phyloP scores from a whole-genome alignment of 2,113 vertebrate genomes.

The Anoplopoma fimbria region DNA sequence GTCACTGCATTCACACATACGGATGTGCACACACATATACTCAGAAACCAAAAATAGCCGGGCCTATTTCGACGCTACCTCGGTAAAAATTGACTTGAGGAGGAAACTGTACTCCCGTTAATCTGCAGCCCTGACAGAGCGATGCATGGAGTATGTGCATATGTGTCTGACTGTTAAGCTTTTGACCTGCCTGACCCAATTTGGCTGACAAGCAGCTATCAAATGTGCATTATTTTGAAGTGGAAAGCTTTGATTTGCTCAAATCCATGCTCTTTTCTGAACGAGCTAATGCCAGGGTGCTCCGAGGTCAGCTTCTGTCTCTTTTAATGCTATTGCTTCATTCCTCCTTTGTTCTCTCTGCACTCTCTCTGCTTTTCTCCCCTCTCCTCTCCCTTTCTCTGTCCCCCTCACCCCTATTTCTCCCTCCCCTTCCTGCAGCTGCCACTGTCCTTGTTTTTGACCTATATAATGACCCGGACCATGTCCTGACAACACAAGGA shows the following conservation, averaged over 20 bases:
- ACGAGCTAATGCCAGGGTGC: slow-evolving; percentile 48
- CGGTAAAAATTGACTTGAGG: slow-evolving; percentile 35
- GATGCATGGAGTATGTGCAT: not conserved
- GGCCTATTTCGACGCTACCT: slow-evolving; percentile 8
- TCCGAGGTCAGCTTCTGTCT: slow-evolving; percentile 49
- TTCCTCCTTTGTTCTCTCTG: slow-evolving; percentile 44
- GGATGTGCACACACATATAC: slow-evolving; percentile 14
- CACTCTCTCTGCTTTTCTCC: slow-evolving; percentile 10
- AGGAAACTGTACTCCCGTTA: slow-evolving; percentile 37
- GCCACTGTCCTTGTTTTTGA: slow-evolving; percentile 66
- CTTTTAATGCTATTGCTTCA: slow-evolving; percentile 55
- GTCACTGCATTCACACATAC: slow-evolving; percentile 10
- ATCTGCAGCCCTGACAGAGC: slow-evolving; percentile 30
- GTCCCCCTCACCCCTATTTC: slow-evolving; percentile 6
- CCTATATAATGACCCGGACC: slow-evolving; percentile 68
- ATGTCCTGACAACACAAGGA: slow-evolving; percentile 52
- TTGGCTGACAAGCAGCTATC: slow-evolving; percentile 39
- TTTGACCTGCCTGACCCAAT: slow-evolving; percentile 32
- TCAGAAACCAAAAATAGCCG: slow-evolving; percentile 33
- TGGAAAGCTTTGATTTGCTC: slow-evolving; percentile 48
- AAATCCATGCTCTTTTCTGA: slow-evolving; percentile 53
- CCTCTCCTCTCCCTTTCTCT: slow-evolving; percentile 33
- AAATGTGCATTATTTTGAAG: slow-evolving; percentile 63
- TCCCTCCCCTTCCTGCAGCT: slow-evolving; percentile 42
- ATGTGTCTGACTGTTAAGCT: slow-evolving; percentile 11